Base-by-base conservation (phyloP, 1,140 invertebrate genomes). In the Aradophagus sp. region DNA sequence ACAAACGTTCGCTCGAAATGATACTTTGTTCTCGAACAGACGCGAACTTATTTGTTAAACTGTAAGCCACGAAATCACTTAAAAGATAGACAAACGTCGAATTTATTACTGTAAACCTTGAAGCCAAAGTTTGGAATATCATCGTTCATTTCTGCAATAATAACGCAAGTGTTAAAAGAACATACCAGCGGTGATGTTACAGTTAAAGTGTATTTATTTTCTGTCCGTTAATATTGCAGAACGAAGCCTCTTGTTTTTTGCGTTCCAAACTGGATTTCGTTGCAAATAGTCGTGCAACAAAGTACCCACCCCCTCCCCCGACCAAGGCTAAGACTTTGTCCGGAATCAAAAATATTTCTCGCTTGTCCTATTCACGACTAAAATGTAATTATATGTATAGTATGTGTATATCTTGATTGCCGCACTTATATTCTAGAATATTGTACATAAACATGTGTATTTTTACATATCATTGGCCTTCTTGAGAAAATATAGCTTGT, bases 361-460 rank as follows among this genome's bases (percentile, higher is more conserved):
- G 65, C 65, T 73, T 68, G 36, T 65, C 47, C 52, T 62, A 68
- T 68, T 68, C 55, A 65, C 59, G 58, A 68, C 39, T 72, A 65
- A 75, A 68, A 68, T 80, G 77, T 80, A 76, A 84, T 77, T 77
- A 82, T 75, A 77, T 84, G 82, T 83, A 83, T 79, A 76, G 82
- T 81, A 82, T 83, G 77, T 81, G 79, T 83, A 83, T 84, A 82
- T 84, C 77, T 80, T 83, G 80, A 80, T 82, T 86, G 76, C 74
- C 77, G 78, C 81, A 83, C 79, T 77, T 80, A 80, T 79, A 84
- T 80, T 80, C 77, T 82, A 81, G 80, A 83, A 73, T 78, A 82
- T 82, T 84, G 83, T 83, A 84, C 62, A 84, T 84, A 84, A 78
- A 80, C 80, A 82, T 78, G 83, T 84, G 80, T 84, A 83, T 83